Conservation (phyloP, 2,113 vertebrate genomes). For the Sinocyclocheilus rhinocerous region DNA sequence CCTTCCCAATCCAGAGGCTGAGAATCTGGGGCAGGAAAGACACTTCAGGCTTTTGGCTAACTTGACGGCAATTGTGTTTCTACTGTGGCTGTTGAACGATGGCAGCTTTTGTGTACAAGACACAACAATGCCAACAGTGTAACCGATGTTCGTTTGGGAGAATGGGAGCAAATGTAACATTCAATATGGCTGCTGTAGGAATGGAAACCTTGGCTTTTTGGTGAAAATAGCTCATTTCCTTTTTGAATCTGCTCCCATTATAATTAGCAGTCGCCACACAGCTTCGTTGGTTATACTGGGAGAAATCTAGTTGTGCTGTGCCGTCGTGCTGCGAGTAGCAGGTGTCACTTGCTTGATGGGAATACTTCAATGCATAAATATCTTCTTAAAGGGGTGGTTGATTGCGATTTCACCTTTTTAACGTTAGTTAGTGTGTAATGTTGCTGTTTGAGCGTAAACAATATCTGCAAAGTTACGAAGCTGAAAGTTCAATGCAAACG, state of each 20-base stretch:
- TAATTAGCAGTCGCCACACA: neutral
- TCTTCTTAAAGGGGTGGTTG: too few relatives aligned
- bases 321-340: neutral
- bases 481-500: too few relatives aligned
- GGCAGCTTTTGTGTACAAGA: neutral
- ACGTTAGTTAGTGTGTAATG: too few relatives aligned
- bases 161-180: neutral
- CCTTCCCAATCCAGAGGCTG: conserved; percentile 35
- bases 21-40: conserved; percentile 37
- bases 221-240: neutral
- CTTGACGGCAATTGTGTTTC: neutral
- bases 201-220: neutral
- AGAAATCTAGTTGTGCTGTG: neutral
- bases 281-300: neutral
- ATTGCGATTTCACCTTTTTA: too few relatives aligned
- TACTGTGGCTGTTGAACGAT: too few relatives aligned
- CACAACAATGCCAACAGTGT: neutral
- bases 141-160: neutral
- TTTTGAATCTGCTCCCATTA: neutral
- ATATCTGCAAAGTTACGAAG: too few relatives aligned
- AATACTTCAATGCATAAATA: neutral
- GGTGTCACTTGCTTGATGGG: neutral
- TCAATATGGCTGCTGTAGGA: neutral
- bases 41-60: conserved; percentile 41
- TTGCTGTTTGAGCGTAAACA: too few relatives aligned